Percentiles rank a stretch among this genome's conserved stretches.
phyloP scores from a whole-genome alignment of 2,888 invertebrate species.

The Uloborus plumipes region DNA sequence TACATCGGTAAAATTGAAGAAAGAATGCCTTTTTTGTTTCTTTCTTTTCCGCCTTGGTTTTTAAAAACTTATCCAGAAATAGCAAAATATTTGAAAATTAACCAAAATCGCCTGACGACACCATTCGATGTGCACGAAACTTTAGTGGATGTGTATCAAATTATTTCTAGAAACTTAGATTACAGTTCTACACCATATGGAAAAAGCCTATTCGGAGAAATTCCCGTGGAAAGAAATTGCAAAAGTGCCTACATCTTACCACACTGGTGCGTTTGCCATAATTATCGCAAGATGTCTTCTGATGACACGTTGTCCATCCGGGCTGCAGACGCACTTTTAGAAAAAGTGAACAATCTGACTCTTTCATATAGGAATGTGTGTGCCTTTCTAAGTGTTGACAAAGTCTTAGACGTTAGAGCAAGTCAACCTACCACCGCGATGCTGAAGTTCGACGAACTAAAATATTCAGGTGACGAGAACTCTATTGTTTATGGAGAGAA shows the following conservation, averaged over 20 bases:
- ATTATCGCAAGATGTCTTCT: not conserved
- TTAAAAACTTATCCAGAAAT: constrained; percentile 76
- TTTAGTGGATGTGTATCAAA: constrained; percentile 80
- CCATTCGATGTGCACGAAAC: constrained; percentile 89
- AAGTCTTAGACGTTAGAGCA: constrained; percentile 80
- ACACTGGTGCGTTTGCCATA: constrained; percentile 70
- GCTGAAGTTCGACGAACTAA: constrained; percentile 50
- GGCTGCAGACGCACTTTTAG: constrained; percentile 10
- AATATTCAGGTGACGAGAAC: not conserved
- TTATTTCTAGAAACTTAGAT: constrained; percentile 74
- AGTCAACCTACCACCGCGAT: constrained; percentile 67
- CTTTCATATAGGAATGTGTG: constrained; percentile 75
- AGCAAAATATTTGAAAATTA: constrained; percentile 78
- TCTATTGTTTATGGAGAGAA: not conserved
- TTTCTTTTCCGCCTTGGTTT: constrained; percentile 82
- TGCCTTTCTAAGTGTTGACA: constrained; percentile 76
- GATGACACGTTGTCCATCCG: not conserved
- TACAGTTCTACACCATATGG: constrained; percentile 18
- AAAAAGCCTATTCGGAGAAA: constrained; percentile 69
- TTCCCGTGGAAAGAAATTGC: constrained; percentile 70
- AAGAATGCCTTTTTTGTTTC: constrained; percentile 84
- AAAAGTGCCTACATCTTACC: constrained; percentile 69
- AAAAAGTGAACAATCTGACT: constrained; percentile 1
- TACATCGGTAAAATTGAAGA: constrained; percentile 83
- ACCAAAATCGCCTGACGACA: constrained; percentile 81